Evolutionary conservation across 1,140 invertebrate species (phyloP).

Genomic region (Asbolus verrucosus): DNA sequence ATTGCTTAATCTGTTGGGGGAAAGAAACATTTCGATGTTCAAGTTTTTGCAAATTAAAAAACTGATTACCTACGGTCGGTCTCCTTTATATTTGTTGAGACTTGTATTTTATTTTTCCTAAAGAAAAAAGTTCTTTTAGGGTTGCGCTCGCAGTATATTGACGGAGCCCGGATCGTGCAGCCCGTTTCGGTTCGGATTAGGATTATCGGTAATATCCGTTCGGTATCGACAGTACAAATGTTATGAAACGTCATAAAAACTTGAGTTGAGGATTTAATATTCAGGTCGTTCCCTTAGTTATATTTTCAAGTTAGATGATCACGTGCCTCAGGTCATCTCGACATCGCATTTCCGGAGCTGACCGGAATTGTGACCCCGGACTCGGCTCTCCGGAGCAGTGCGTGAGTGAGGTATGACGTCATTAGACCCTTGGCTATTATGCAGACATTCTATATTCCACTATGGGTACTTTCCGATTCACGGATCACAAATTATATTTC

Average conservation of each 20-base stretch:
- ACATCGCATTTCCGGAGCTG: slow-evolving; percentile 49
- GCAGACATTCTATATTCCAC: slow-evolving; percentile 4
- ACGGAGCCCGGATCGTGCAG: neutral
- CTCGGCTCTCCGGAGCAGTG: slow-evolving; percentile 19
- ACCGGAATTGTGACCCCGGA: slow-evolving; percentile 47
- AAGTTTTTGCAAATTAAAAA: too few species aligned
- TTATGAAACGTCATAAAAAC: slow-evolving; percentile 34
- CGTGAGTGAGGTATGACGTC: slow-evolving; percentile 47
- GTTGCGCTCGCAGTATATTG: too few species aligned
- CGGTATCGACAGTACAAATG: slow-evolving; percentile 29
- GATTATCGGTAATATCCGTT: slow-evolving; percentile 39
- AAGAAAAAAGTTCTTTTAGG: too few species aligned
- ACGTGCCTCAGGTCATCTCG: slow-evolving; percentile 48
- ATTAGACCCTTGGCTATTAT: slow-evolving; percentile 39
- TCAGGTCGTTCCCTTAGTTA: slow-evolving; percentile 46
- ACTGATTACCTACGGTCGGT: too few species aligned
- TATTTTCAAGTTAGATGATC: slow-evolving; percentile 49
- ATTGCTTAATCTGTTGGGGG: too few species aligned
- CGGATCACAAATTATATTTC: slow-evolving; percentile 18
- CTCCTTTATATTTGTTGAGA: too few species aligned
- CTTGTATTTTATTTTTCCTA: slow-evolving; percentile 24
- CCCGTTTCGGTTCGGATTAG: slow-evolving; percentile 12
- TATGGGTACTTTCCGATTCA: slow-evolving; percentile 1
- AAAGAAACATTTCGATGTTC: too few species aligned
- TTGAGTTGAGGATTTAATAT: slow-evolving; percentile 45